A percentile compares a stretch with the other conserved stretches of the same genome.
Evolutionary conservation across 2,888 invertebrate genomes (phyloP).

Genomic region (Ceriagrion tenellum): DNA sequence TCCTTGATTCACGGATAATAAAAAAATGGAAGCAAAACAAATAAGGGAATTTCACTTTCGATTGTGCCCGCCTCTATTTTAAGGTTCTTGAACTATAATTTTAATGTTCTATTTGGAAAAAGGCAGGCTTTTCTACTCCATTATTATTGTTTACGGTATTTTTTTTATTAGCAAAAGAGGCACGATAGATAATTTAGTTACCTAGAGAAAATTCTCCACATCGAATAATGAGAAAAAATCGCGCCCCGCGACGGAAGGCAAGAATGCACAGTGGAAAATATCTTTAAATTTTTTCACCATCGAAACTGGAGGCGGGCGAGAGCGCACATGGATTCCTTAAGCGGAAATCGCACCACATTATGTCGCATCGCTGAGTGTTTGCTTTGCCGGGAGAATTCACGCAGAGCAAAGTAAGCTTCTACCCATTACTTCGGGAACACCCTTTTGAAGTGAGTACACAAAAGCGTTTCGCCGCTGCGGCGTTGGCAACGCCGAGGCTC

Average conservation of each 20-base stretch:
- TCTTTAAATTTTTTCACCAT: neutral
- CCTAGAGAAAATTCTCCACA: neutral
- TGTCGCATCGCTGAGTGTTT: neutral
- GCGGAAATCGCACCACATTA: neutral
- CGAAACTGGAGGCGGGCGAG: no score
- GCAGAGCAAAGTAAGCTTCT: neutral
- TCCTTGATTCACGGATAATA: neutral
- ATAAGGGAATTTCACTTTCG: neutral
- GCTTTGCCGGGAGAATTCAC: neutral
- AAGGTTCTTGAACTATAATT: neutral
- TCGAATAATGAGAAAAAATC: no score
- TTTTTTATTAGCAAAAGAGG: no score
- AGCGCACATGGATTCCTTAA: neutral
- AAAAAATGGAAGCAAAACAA: neutral
- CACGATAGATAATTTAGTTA: neutral
- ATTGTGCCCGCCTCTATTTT: neutral
- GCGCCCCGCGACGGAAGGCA: neutral
- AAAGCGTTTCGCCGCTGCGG: neutral
- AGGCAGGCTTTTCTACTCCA: no score
- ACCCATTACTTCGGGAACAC: neutral
- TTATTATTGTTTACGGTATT: no score
- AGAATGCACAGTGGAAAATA: neutral
- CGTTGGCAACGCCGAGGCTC: neutral
- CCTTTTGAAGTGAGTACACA: neutral
- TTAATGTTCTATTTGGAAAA: no score